Conservation (phyloP, 2,888 invertebrate species). For the Macrophya annulata region DNA sequence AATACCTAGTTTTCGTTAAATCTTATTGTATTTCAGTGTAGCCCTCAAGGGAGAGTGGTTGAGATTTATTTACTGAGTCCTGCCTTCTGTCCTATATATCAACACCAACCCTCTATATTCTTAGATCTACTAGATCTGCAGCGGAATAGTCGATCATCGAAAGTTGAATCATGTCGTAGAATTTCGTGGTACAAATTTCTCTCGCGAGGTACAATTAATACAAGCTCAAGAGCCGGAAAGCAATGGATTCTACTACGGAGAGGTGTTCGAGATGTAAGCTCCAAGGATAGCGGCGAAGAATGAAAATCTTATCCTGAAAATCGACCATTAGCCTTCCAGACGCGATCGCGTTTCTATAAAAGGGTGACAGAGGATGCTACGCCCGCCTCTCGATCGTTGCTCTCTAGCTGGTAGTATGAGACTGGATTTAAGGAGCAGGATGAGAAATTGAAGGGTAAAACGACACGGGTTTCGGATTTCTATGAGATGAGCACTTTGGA, state of each 20-base stretch:
- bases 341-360: conserved; percentile 43
- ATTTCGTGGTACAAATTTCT: neutral
- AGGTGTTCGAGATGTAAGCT: conserved; percentile 16
- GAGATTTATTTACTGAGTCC: neutral
- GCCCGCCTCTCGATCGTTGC: conserved; percentile 20
- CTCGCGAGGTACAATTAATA: neutral
- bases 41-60: neutral
- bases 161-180: neutral
- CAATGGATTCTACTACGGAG: neutral
- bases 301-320: conserved; percentile 47
- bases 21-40: neutral
- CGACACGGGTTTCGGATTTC: conserved; percentile 58
- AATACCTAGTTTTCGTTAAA: neutral
- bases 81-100: neutral
- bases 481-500: conserved; percentile 57
- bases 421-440: conserved; percentile 50
- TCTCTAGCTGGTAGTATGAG: conserved; percentile 32
- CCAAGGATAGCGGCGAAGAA: conserved; percentile 6
- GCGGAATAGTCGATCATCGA: neutral
- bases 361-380: conserved; percentile 43
- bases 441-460: conserved; percentile 57
- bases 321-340: conserved; percentile 46
- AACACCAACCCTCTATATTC: neutral
- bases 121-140: neutral
- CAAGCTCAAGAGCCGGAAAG: neutral